Evolutionary conservation across 1,140 invertebrate genomes (phyloP).

Genomic region (Drusus annulatus): DNA sequence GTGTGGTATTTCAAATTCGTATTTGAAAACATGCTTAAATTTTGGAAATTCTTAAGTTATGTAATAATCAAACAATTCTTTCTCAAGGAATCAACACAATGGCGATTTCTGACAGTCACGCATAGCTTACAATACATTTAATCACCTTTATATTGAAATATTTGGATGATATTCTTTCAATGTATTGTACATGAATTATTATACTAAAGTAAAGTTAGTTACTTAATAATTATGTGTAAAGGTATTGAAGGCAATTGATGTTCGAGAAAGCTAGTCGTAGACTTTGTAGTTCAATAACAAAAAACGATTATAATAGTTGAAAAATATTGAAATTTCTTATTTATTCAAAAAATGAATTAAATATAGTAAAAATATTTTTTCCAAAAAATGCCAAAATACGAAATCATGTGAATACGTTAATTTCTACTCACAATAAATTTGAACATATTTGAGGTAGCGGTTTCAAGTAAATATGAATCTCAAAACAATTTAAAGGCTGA

Average conservation of each 20-base stretch:
- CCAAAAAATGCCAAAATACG: no score
- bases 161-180: not conserved
- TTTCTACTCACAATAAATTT: slow-evolving; percentile 8
- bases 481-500: not conserved
- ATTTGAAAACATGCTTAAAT: no score
- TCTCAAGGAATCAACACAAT: no score
- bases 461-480: no score
- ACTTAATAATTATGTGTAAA: not conserved
- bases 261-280: not conserved
- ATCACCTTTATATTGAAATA: not conserved
- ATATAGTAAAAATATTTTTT: not conserved
- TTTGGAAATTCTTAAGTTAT: no score
- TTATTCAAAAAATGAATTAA: not conserved
- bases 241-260: not conserved
- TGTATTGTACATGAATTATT: not conserved
- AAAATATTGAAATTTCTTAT: not conserved
- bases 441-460: not conserved
- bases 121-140: not conserved
- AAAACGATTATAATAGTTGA: not conserved
- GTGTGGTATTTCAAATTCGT: no score
- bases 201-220: not conserved
- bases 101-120: no score
- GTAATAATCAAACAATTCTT: no score
- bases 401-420: no score
- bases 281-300: not conserved